Conservation (phyloP, 2,113 vertebrate genomes). For the Lethenteron camtschaticum region DNA sequence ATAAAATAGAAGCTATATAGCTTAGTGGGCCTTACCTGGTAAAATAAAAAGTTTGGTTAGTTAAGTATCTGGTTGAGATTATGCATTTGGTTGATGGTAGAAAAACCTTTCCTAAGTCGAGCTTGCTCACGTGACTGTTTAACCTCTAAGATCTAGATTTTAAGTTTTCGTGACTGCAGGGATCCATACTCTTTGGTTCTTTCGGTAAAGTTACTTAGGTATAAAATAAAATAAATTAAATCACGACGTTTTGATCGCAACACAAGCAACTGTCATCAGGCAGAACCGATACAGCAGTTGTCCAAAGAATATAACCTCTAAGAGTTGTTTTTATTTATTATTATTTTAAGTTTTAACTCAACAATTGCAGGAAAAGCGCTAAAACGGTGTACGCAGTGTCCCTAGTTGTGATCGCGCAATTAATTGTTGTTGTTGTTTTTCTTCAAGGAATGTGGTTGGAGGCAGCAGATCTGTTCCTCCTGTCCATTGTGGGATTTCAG, state of each 20-base stretch:
- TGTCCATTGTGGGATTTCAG: slow-evolving; percentile 51
- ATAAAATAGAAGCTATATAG: too few species aligned
- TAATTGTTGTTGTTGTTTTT: background rate
- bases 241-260: too few species aligned
- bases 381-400: background rate
- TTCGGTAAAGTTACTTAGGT: too few species aligned
- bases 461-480: slow-evolving; percentile 61
- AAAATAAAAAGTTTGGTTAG: too few species aligned
- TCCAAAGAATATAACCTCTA: background rate
- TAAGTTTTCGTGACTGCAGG: background rate
- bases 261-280: too few species aligned
- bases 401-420: too few species aligned
- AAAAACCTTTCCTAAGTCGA: background rate
- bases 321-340: background rate
- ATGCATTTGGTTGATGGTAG: background rate
- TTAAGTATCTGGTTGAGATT: too few species aligned
- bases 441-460: slow-evolving; percentile 66
- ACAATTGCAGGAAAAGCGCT: background rate
- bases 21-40: too few species aligned
- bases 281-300: too few species aligned
- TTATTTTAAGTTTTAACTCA: background rate
- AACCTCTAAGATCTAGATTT: background rate
- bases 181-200: too few species aligned
- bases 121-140: background rate
- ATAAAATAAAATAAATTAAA: too few species aligned